phyloP scores from a whole-genome alignment of 2,888 invertebrate genomes.

The Prostheceraeus crozeri region DNA sequence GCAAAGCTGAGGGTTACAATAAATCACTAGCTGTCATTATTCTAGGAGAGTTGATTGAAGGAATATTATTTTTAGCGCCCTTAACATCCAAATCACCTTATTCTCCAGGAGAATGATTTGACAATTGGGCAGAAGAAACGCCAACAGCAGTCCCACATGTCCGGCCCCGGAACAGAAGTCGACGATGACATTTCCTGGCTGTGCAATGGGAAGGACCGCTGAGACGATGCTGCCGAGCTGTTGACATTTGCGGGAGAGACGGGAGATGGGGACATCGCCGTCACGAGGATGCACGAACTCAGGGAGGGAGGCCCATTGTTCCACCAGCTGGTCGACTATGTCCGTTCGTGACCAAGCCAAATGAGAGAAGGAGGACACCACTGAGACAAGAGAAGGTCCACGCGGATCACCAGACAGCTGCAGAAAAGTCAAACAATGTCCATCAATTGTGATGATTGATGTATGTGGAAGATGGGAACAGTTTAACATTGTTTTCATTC shows the following conservation, averaged over 20 bases:
- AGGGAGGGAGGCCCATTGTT: slow-evolving; percentile 27
- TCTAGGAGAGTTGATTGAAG: no score
- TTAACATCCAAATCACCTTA: no score
- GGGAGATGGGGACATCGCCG: slow-evolving; percentile 65
- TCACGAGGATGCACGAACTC: slow-evolving; percentile 27
- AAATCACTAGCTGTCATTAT: no score
- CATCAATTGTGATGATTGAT: no score
- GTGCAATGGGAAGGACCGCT: slow-evolving; percentile 68
- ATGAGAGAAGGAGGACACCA: neutral
- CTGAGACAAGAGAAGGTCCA: no score
- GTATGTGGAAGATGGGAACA: no score
- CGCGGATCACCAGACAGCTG: no score
- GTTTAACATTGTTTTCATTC: no score
- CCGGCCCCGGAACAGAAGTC: slow-evolving; percentile 92
- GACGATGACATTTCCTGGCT: slow-evolving; percentile 66
- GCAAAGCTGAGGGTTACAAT: no score
- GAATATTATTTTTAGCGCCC: no score
- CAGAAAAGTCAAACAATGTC: no score
- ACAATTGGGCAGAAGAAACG: slow-evolving; percentile 70
- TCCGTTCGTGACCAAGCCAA: neutral
- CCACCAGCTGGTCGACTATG: neutral
- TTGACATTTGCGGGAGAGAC: slow-evolving; percentile 71
- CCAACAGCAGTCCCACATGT: slow-evolving; percentile 78
- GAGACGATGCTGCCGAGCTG: slow-evolving; percentile 76
- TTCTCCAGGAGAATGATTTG: slow-evolving; percentile 75